phyloP scores from a whole-genome alignment of 1,140 invertebrate genomes.

The Liolophura sinensis region DNA sequence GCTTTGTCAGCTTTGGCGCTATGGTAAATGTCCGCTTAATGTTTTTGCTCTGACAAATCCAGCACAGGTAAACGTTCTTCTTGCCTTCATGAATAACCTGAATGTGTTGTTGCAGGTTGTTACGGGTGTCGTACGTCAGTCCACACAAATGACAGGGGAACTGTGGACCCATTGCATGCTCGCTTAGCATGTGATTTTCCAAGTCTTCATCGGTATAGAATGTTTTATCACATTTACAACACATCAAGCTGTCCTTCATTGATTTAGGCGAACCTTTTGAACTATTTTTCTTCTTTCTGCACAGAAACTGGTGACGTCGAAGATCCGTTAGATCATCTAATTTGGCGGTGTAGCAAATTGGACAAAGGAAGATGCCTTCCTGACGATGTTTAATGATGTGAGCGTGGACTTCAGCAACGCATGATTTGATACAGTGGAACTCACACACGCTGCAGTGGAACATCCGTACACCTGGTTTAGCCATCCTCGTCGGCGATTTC shows the following conservation, averaged over 20 bases:
- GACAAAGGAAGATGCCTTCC: constrained; percentile 19
- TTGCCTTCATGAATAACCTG: constrained; percentile 35
- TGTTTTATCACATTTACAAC: constrained; percentile 23
- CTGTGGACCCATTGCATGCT: constrained; percentile 1
- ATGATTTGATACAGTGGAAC: no score
- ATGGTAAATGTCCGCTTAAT: constrained; percentile 30
- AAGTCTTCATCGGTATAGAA: constrained; percentile 17
- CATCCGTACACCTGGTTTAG: no score
- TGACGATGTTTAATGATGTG: constrained; percentile 24
- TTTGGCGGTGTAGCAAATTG: constrained; percentile 14
- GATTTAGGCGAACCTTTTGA: constrained; percentile 8
- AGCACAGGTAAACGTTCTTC: constrained; percentile 28
- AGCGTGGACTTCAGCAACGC: not conserved
- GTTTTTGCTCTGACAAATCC: constrained; percentile 36
- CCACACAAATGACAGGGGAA: constrained; percentile 48
- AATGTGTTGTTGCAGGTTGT: constrained; percentile 35
- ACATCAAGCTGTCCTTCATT: constrained; percentile 3
- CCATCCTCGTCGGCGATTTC: no score
- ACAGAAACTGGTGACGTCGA: constrained; percentile 24
- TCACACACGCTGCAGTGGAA: no score
- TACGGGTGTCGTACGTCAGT: constrained; percentile 35
- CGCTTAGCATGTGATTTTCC: not conserved
- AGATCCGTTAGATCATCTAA: constrained; percentile 20
- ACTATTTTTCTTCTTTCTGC: not conserved
- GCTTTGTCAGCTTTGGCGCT: constrained; percentile 32